A percentile compares a stretch with the other conserved stretches of the same genome.
Evolutionary conservation across 2,113 vertebrate genomes (phyloP).

Genomic region (Cricetomys ansorgei): DNA sequence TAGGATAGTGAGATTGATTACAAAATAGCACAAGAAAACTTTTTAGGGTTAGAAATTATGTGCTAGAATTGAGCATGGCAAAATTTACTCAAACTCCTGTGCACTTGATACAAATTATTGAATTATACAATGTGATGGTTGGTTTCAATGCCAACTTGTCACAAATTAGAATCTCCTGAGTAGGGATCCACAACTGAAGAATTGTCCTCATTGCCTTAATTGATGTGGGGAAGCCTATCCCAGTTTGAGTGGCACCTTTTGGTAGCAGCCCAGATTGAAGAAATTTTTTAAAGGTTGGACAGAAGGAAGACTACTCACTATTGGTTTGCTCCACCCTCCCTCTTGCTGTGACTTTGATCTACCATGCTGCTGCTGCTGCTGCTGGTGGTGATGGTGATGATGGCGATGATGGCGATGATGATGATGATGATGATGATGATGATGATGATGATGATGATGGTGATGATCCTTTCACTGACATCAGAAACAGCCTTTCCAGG

Average conservation of each 20-base stretch:
- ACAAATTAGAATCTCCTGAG: neutral
- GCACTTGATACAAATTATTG: neutral
- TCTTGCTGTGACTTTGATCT: neutral
- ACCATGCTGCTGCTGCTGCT: neutral
- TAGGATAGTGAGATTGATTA: neutral
- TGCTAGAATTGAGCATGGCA: neutral
- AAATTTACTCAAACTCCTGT: neutral
- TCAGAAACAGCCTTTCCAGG: no score
- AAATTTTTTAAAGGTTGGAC: neutral
- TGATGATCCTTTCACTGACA: neutral
- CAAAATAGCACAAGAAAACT: neutral
- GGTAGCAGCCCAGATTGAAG: neutral
- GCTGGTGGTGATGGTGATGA: neutral
- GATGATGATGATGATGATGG: neutral
- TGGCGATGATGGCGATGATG: neutral
- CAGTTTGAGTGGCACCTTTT: neutral
- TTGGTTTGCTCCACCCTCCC: neutral
- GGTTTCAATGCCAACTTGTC: neutral
- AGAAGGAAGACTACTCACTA: neutral
- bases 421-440: no score
- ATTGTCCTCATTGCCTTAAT: neutral
- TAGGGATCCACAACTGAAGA: neutral
- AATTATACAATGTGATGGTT: neutral
- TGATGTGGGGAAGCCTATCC: neutral
- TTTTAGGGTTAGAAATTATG: neutral